Evolutionary conservation across 1,140 invertebrate genomes (phyloP), one percentile per base, ranked within the genome.

Genomic region (Halesus radiatus): DNA sequence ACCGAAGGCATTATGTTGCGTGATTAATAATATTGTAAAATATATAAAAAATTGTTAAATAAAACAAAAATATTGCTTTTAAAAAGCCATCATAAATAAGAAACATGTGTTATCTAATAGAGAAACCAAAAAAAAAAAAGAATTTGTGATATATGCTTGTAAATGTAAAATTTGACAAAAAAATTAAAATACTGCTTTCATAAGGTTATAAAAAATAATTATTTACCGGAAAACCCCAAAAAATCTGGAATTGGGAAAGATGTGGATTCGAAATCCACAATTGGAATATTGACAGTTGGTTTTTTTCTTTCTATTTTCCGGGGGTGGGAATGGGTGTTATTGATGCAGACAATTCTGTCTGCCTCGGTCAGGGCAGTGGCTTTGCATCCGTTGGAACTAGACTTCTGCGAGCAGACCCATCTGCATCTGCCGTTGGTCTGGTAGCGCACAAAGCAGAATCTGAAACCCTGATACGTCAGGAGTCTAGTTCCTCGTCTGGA

Each of bases 371-470:
- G 22, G 0, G 68, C 77, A 8, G 50, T 50, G 20, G 77, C 77
- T 50, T 73, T 72, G 20, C 77, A 79, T 50, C 66, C 66, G 45
- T 79, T 79, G 26, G 29, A 22, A 26, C 37, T 58, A 1, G 77
- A 73, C 32, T 64, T 58, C 53, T 79, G 77, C 2, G 77, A 79
- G 37, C 77, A 79, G 18, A 73, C 53, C 77, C 77, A 79, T 6
- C 37, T 56, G 18, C 45, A 73, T 7, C 53, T 18, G 15, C 77
- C 77, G 32, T 73, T 66, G 0, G 52, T 22, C 45, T 62, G 77
- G 32, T 58, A 52, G 5, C 53, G 32, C 5, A 73, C 56, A 18
- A 72, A 73, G 26, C 66, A 79, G n/a, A 73, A 79, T 23, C 66
- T 37, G 45, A 60, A 79, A 7, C 77, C 77, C 60, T 79, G 66